phyloP scores from a whole-genome alignment of 2,797 vertebrate species.

The Lacerta bilineata region DNA sequence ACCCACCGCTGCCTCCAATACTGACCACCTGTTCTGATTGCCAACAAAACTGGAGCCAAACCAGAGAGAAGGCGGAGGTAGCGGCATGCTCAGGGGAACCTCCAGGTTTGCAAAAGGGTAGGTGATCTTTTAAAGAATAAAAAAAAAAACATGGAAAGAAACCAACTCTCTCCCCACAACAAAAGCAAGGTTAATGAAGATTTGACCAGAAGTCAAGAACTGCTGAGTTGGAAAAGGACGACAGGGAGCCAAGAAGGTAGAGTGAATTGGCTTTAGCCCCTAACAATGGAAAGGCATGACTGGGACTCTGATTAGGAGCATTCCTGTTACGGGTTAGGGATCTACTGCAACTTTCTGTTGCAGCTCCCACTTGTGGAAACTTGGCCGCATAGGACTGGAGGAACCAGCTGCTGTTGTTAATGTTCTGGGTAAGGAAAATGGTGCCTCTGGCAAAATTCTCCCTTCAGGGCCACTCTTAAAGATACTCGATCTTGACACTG shows the following conservation, averaged over 20 bases:
- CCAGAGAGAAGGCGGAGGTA: background rate
- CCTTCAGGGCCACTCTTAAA: background rate
- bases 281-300: background rate
- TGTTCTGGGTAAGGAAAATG: background rate
- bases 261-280: background rate
- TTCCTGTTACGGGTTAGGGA: background rate
- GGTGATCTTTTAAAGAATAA: background rate
- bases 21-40: no score
- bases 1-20: background rate
- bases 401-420: background rate
- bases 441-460: background rate
- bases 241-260: background rate
- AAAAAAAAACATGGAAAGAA: background rate
- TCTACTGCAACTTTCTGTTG: conserved; percentile 1
- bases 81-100: background rate
- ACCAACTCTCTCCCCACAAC: background rate
- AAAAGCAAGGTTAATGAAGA: no score
- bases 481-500: background rate
- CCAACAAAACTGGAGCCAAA: no score
- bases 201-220: background rate
- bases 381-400: background rate
- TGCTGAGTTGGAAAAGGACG: background rate
- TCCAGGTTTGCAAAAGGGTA: background rate
- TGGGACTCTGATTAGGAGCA: background rate
- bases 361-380: background rate